Percentiles rank a stretch among this genome's conserved stretches.
phyloP scores from a whole-genome alignment of 2,797 vertebrate genomes.

The Dryobates pubescens region DNA sequence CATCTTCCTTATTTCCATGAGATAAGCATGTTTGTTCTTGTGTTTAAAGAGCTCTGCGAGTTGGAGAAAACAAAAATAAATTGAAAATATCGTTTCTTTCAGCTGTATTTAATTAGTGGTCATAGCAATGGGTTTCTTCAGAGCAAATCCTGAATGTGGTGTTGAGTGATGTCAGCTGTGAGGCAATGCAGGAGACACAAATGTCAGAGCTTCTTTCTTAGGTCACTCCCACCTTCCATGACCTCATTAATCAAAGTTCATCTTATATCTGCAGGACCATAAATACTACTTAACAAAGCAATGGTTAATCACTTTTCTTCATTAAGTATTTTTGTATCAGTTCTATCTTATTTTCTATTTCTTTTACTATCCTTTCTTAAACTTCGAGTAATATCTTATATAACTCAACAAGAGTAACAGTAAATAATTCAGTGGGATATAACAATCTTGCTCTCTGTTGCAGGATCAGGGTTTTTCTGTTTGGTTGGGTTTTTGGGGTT shows the following conservation, averaged over 20 bases:
- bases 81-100: not conserved
- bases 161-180: not conserved
- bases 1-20: not conserved
- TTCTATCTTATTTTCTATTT: not conserved
- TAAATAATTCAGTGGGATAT: not conserved
- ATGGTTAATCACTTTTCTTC: not conserved
- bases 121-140: not conserved
- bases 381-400: not conserved
- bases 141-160: not conserved
- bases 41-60: not conserved
- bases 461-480: not conserved
- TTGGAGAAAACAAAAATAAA: not conserved
- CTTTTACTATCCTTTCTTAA: not conserved
- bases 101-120: not conserved
- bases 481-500: not conserved
- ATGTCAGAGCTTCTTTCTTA: not conserved
- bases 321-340: not conserved
- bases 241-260: not conserved
- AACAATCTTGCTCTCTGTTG: not conserved
- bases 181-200: rapidly evolving
- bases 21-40: rapidly evolving
- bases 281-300: not conserved
- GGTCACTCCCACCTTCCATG: not conserved
- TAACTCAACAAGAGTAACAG: not conserved
- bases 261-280: not conserved